Base-by-base conservation (phyloP, 2,888 invertebrate genomes). In the Ctena decussata region DNA sequence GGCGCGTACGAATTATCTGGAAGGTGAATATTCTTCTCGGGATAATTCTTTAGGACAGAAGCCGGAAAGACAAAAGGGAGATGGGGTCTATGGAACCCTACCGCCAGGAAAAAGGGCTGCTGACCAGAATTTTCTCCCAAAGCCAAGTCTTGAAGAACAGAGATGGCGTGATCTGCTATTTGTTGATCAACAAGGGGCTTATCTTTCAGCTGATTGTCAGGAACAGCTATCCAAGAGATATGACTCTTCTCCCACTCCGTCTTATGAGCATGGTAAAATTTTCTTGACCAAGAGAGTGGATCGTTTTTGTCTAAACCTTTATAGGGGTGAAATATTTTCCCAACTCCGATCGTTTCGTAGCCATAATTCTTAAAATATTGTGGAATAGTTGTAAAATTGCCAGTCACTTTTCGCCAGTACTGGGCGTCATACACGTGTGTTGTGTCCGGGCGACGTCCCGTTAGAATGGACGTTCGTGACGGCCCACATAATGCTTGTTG, bases 11-110 rank as follows among this genome's bases (percentile, higher is more conserved):
- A 80, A 76, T 93, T 92, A 3, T 82, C 70, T 8, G 94, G 93
- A 37, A 93, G 79, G 12, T 75, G 71, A n/a, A 87, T 89, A 30
- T 65, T 35, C 15, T 46, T 73, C 30, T 32, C 24, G 1, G 92
- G 92, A 57, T 92, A 91, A 96, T 96, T 96, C 97, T 98, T 96
- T 89, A 98, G 96, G 96, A 97, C 98, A 94, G 97, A 96, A 86
- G 96, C 94, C 0, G 98, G 98, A 96, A 97, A 98, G 93, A 98
- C 98, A 21, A 98, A 96, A n/a, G 98, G 98, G 91, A 98, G 97
- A 93, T 98, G 98, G 0, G 98, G 98, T 93, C 98, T 98, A 94
- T 98, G 98, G 94, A 98, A 98, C 0, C 98, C 98, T 91, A 98
- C 97, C 1, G 98, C 98, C 53, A 98, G 95, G 90, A 98, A 97